Conservation (phyloP, 2,888 invertebrate species). For the Netelia virgata region DNA sequence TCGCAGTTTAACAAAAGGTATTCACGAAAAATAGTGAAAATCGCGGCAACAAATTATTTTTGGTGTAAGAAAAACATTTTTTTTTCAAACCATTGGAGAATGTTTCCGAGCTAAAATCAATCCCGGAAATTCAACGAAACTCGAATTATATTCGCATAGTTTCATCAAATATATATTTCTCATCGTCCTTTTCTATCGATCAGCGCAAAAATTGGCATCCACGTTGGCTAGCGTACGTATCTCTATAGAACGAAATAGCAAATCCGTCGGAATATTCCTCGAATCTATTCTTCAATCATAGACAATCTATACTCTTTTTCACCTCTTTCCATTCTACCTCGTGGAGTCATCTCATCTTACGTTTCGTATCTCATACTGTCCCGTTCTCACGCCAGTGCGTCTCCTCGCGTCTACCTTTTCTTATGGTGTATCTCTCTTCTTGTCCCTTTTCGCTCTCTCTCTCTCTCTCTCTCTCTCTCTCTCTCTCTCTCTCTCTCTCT, state of each 20-base stretch:
- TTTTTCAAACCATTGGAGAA: not conserved
- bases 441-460: constrained; percentile 3
- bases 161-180: not conserved
- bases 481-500: not conserved
- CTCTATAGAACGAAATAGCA: no score
- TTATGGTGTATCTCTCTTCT: constrained; percentile 16
- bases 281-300: constrained; percentile 44
- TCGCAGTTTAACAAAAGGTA: no score
- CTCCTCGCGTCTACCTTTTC: constrained; percentile 33
- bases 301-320: constrained; percentile 16
- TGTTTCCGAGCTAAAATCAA: not conserved
- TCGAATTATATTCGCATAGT: not conserved
- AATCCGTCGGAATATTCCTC: not conserved
- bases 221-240: not conserved
- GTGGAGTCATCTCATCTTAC: constrained; percentile 37
- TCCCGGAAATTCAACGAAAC: not conserved
- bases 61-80: not conserved
- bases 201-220: not conserved
- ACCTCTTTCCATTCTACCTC: constrained; percentile 3
- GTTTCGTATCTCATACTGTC: constrained; percentile 34
- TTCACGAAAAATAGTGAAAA: not conserved
- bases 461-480: constrained; percentile 1
- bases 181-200: constrained; percentile 7
- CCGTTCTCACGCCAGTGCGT: constrained; percentile 58
- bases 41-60: not conserved